Conservation (phyloP, 2,113 vertebrate genomes). For the Coracopsis vasa region DNA sequence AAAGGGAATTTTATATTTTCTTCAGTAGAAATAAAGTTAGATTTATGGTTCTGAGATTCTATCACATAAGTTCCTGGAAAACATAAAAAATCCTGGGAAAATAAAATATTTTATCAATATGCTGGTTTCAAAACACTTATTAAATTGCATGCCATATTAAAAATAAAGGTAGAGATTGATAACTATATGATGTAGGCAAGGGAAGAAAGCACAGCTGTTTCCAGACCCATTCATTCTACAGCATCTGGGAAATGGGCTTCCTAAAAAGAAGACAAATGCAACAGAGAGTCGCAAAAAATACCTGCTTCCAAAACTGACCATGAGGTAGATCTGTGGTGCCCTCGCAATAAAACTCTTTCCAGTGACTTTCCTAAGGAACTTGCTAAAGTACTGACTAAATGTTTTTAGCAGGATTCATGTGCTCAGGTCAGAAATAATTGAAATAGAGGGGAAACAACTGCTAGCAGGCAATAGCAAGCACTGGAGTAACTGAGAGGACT, state of each 20-base stretch:
- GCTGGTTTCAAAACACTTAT: background rate
- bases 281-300: background rate
- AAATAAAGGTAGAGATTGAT: background rate
- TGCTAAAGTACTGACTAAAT: background rate
- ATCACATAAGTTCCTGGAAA: background rate
- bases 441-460: background rate
- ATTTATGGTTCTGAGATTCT: background rate
- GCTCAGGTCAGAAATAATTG: background rate
- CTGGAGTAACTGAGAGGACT: background rate
- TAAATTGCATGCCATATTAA: background rate
- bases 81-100: background rate
- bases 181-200: background rate
- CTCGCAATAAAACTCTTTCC: background rate
- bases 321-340: background rate
- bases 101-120: background rate
- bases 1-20: background rate
- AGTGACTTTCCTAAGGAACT: background rate
- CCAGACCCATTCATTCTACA: background rate
- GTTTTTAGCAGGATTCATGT: background rate
- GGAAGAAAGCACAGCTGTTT: background rate
- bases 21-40: background rate
- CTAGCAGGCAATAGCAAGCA: background rate
- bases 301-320: background rate
- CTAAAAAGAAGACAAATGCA: background rate
- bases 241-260: background rate